These are phyloP conservation scores for Penaeus chinensis DNA, from an alignment of 1,140 invertebrate species.

Conservation along the genomic window DNA sequence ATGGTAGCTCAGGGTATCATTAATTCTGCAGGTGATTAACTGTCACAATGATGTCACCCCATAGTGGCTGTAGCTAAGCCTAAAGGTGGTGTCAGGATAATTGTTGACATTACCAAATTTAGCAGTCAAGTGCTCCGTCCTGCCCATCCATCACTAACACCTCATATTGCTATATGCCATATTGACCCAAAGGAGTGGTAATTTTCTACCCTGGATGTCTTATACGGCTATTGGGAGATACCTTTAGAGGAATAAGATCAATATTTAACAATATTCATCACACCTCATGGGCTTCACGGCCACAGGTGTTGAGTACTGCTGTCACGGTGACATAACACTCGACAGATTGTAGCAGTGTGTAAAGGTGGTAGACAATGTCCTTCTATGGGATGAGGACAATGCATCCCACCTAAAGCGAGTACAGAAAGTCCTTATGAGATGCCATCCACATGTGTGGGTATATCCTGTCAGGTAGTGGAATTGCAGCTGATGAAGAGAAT, in stretches of 20 bases:
- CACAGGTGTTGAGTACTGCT: not conserved
- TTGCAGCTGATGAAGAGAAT: too few species aligned
- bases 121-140: not conserved
- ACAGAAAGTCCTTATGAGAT: slow-evolving; percentile 1
- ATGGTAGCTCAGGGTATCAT: not conserved
- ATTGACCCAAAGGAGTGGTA: not conserved
- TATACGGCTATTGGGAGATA: slow-evolving; percentile 14
- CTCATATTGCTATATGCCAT: not conserved
- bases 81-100: not conserved
- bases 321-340: not conserved
- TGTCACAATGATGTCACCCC: not conserved
- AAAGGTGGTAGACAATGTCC: not conserved
- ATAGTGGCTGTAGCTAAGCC: not conserved
- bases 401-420: not conserved
- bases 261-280: not conserved
- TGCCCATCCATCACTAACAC: not conserved
- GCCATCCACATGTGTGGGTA: too few species aligned
- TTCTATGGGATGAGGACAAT: too few species aligned
- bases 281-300: not conserved
- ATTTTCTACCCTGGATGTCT: not conserved
- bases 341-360: not conserved
- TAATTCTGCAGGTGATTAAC: not conserved
- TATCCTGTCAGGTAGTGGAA: too few species aligned
- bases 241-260: not conserved
- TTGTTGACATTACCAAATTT: not conserved